phyloP scores from a whole-genome alignment of 2,888 invertebrate genomes.

The Tetramorium bicarinatum region DNA sequence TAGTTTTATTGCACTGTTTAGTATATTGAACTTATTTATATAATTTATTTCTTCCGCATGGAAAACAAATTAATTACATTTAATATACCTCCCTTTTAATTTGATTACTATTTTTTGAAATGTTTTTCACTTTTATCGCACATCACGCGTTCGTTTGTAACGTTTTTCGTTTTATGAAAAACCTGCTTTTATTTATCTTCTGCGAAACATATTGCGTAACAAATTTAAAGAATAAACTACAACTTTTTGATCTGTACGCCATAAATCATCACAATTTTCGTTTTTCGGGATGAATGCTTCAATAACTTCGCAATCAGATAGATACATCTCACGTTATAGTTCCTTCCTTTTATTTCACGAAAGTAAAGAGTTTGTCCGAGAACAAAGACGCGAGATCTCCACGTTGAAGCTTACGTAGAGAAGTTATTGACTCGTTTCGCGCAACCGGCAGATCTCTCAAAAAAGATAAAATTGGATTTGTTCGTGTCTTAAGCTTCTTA shows the following conservation, averaged over 20 bases:
- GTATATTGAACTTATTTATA: not conserved
- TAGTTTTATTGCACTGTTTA: not conserved
- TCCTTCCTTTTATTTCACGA: conserved; percentile 14
- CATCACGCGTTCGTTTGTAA: not conserved
- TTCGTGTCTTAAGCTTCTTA: conserved; percentile 32
- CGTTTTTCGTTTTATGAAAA: conserved; percentile 6
- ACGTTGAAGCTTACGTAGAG: conserved; percentile 32
- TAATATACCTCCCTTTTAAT: not conserved
- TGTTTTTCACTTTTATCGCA: not conserved
- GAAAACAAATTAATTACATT: not conserved
- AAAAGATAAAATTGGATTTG: conserved; percentile 47
- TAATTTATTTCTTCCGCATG: not conserved
- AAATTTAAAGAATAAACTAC: conserved; percentile 43
- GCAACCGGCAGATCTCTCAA: conserved; percentile 33
- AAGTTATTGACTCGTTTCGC: conserved; percentile 43
- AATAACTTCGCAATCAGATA: conserved; percentile 47
- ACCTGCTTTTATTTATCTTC: conserved; percentile 11
- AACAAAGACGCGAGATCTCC: conserved; percentile 25
- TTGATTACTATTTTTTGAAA: not conserved
- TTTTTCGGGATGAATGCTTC: conserved; percentile 35
- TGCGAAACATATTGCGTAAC: conserved; percentile 29
- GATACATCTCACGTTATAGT: conserved; percentile 17
- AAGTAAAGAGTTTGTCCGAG: conserved; percentile 27
- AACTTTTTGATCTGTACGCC: not conserved
- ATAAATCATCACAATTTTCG: conserved; percentile 28